phyloP scores from a whole-genome alignment of 2,797 vertebrate genomes.

The Anas acuta region DNA sequence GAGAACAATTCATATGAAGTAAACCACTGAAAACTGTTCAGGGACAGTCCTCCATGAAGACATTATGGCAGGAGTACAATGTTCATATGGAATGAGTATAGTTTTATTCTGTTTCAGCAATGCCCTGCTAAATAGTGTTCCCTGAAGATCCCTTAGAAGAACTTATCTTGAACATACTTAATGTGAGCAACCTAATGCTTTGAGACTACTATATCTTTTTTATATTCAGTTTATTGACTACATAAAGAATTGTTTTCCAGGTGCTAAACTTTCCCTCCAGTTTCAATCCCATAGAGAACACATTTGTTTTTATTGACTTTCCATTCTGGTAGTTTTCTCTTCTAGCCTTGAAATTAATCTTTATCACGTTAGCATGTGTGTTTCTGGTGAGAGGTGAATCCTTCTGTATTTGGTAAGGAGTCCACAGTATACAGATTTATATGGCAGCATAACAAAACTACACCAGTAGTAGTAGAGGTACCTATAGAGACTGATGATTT shows the following conservation, averaged over 20 bases:
- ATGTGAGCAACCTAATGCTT: neutral
- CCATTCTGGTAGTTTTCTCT: neutral
- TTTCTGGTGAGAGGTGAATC: neutral
- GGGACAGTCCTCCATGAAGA: neutral
- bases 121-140: neutral
- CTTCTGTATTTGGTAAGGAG: neutral
- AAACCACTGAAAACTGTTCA: neutral
- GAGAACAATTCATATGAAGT: neutral
- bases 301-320: slow-evolving; percentile 44
- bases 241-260: neutral
- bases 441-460: neutral
- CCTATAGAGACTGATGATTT: neutral
- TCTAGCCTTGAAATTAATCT: slow-evolving; percentile 16
- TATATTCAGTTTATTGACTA: neutral
- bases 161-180: neutral
- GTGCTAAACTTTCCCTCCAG: slow-evolving; percentile 6
- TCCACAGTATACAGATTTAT: neutral
- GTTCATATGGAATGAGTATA: neutral
- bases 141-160: neutral
- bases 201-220: neutral
- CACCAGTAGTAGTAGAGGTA: neutral
- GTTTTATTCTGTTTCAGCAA: neutral
- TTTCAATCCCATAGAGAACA: neutral
- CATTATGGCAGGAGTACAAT: neutral
- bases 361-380: neutral